A percentile compares a stretch with the other conserved stretches of the same genome.
These are phyloP conservation scores for Natrix natrix DNA, from an alignment of 2,797 vertebrate genomes.

Conservation along the genomic window DNA sequence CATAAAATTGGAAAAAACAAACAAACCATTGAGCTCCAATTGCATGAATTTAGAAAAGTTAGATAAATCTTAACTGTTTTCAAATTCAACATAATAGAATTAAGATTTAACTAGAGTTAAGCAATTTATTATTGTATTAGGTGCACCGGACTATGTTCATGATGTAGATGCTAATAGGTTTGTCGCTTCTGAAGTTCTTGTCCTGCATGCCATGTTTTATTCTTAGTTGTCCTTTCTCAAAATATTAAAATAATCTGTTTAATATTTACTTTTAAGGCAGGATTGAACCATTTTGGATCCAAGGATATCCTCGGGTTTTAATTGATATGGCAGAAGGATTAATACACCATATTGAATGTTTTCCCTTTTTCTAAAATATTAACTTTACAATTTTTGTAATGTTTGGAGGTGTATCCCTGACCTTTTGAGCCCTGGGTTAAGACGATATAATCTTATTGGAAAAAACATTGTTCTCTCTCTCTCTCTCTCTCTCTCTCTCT, in stretches of 20 bases:
- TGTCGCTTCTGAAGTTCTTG: not conserved
- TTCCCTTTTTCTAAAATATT: not conserved
- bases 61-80: not conserved
- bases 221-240: not conserved
- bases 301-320: not conserved
- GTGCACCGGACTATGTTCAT: not conserved
- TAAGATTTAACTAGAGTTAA: not conserved
- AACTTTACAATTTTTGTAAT: not conserved
- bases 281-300: not conserved
- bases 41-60: not conserved
- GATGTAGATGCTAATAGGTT: not conserved
- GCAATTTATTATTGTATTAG: not conserved
- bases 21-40: not conserved
- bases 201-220: not conserved
- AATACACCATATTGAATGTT: not conserved
- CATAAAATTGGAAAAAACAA: not conserved
- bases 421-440: not conserved
- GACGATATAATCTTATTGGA: not conserved
- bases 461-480: not conserved
- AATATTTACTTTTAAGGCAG: not conserved
- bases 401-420: not conserved
- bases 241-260: not conserved
- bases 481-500: not conserved
- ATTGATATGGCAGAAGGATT: not conserved
- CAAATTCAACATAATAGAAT: not conserved